phyloP scores from a whole-genome alignment of 2,113 vertebrate species.

The Pontoporia blainvillei region DNA sequence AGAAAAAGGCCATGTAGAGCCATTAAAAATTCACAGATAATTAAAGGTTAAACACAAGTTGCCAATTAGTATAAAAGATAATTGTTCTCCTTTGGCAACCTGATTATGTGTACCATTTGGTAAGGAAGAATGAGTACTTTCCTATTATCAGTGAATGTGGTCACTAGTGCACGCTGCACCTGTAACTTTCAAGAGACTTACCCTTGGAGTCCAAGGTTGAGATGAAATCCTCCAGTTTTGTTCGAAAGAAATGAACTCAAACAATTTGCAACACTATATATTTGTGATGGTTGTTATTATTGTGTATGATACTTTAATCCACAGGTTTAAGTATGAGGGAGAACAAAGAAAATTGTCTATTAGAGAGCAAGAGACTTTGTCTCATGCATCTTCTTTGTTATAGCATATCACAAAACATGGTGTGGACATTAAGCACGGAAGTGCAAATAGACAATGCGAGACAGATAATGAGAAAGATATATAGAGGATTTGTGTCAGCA shows the following conservation, averaged over 20 bases:
- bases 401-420: not conserved
- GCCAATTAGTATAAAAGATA: slow-evolving; percentile 81
- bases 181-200: slow-evolving; percentile 65
- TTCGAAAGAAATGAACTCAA: not conserved
- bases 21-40: slow-evolving; percentile 81
- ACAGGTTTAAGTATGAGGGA: not conserved
- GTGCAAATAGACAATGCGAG: not conserved
- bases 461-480: not conserved
- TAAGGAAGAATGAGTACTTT: slow-evolving; percentile 68
- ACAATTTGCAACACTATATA: not conserved
- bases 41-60: slow-evolving; percentile 83
- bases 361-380: not conserved
- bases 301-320: not conserved
- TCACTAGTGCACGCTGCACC: slow-evolving; percentile 57
- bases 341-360: not conserved
- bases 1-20: slow-evolving; percentile 70
- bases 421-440: not conserved
- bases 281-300: not conserved
- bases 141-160: slow-evolving; percentile 66
- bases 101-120: slow-evolving; percentile 76
- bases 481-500: slow-evolving; percentile 27
- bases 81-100: slow-evolving; percentile 79
- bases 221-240: slow-evolving; percentile 31
- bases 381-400: not conserved
- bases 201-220: slow-evolving; percentile 60